A percentile compares a stretch with the other conserved stretches of the same genome.
phyloP scores from a whole-genome alignment of 2,113 vertebrate genomes.

The Marmota monax region DNA sequence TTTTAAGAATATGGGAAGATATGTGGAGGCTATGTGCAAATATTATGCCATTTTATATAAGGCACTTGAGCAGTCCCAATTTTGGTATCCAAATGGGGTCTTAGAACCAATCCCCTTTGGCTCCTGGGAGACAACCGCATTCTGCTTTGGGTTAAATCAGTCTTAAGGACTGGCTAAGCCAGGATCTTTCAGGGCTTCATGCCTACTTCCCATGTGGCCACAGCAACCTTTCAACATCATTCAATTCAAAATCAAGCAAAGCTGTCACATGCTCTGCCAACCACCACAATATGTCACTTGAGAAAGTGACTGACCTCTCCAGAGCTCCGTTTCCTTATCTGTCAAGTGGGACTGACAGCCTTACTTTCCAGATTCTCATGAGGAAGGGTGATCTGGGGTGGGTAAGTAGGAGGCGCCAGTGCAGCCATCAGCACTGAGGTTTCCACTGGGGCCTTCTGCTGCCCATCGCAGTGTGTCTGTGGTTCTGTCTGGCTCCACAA shows the following conservation, averaged over 20 bases:
- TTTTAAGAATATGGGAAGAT: neutral
- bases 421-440: fast-evolving
- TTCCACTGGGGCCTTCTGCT: neutral
- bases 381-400: neutral
- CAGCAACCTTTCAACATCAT: too few relatives aligned
- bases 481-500: neutral
- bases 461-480: neutral
- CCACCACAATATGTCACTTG: neutral
- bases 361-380: neutral
- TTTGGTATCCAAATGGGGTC: neutral
- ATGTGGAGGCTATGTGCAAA: neutral
- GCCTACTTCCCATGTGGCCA: neutral
- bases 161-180: neutral
- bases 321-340: neutral
- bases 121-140: neutral
- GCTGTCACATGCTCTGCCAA: neutral
- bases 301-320: neutral
- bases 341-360: neutral
- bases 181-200: neutral
- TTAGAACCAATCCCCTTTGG: neutral
- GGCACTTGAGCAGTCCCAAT: neutral
- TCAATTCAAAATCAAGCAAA: neutral
- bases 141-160: neutral
- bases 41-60: neutral
- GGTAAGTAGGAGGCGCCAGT: fast-evolving